These are phyloP conservation scores for Paralichthys olivaceus DNA, from an alignment of 2,113 vertebrate species.

Conservation along the genomic window DNA sequence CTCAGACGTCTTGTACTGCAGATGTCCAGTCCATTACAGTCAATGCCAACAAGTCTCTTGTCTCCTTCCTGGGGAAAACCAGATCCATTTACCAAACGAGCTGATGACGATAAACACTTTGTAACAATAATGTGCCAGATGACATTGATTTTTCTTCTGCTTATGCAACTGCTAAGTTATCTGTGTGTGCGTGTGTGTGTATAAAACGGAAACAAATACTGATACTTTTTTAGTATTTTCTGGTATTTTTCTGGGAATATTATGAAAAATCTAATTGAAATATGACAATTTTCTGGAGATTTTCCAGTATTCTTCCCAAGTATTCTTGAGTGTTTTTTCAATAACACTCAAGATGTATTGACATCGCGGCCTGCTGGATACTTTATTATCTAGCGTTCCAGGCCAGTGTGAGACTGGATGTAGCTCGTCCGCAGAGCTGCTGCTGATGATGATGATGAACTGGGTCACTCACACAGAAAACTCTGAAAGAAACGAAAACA, in stretches of 20 bases:
- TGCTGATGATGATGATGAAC: slow-evolving; percentile 51
- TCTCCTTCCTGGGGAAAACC: neutral
- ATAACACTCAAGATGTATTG: neutral
- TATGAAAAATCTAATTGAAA: too few relatives aligned
- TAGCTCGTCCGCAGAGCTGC: slow-evolving; percentile 30
- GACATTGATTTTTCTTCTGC: neutral
- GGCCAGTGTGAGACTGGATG: slow-evolving; percentile 51
- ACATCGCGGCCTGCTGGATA: slow-evolving; percentile 7
- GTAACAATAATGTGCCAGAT: neutral
- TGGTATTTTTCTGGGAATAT: too few relatives aligned
- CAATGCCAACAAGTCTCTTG: neutral
- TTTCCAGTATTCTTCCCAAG: too few relatives aligned
- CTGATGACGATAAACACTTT: neutral
- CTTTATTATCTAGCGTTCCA: slow-evolving; percentile 25
- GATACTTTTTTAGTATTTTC: neutral
- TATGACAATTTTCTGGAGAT: too few relatives aligned
- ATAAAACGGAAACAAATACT: neutral
- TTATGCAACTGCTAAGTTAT: neutral
- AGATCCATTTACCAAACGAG: neutral
- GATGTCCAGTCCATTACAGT: neutral
- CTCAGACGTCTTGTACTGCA: neutral
- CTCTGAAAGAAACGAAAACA: neutral
- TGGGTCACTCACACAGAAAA: neutral
- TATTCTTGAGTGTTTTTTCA: neutral
- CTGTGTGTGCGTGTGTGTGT: too few relatives aligned